Conservation (phyloP, 2,888 invertebrate genomes). For the Deladenus siricidicola region DNA sequence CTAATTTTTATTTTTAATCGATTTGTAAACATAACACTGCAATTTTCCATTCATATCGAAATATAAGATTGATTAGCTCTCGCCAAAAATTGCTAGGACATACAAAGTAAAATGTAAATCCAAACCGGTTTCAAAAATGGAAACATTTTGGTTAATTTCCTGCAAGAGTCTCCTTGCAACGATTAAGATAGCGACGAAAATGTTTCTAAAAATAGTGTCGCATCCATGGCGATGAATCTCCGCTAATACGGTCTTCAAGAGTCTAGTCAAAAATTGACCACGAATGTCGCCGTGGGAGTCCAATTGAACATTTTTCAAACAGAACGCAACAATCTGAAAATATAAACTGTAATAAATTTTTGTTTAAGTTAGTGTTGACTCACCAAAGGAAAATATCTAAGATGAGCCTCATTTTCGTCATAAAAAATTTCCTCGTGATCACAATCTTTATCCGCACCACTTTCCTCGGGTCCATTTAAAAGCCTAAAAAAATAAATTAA, state of each 20-base stretch:
- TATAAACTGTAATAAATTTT: neutral
- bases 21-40: no score
- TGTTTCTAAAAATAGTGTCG: conserved; percentile 25
- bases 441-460: neutral
- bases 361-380: neutral
- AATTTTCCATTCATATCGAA: no score
- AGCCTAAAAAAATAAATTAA: neutral
- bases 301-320: conserved; percentile 32
- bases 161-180: conserved; percentile 22
- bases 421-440: neutral
- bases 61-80: no score
- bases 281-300: conserved; percentile 35
- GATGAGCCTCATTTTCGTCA: neutral
- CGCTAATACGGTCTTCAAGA: conserved; percentile 32
- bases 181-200: conserved; percentile 24
- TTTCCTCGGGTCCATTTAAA: neutral
- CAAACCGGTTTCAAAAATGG: conserved; percentile 20
- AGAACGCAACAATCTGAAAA: conserved; percentile 32
- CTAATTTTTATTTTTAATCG: no score
- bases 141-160: conserved; percentile 28
- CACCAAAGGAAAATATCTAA: neutral
- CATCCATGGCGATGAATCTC: conserved; percentile 23
- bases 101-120: neutral
- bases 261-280: conserved; percentile 30
- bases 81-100: no score